These are phyloP conservation scores for Lophochroa leadbeateri DNA, from an alignment of 2,113 vertebrate species.

Conservation along the genomic window DNA sequence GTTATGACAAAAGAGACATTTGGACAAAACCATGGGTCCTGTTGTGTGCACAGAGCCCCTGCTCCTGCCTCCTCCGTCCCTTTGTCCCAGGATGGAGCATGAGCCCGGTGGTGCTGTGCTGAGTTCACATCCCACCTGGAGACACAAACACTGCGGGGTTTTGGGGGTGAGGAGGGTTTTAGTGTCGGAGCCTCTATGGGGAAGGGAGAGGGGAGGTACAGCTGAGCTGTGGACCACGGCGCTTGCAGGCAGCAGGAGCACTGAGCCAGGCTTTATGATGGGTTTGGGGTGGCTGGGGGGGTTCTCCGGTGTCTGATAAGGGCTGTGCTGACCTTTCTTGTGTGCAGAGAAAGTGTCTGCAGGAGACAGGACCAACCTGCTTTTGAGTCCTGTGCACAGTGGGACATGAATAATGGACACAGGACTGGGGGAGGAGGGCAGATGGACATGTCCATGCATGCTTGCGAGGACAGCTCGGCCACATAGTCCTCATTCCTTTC, in stretches of 20 bases:
- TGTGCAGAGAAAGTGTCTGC: neutral
- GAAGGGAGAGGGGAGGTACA: neutral
- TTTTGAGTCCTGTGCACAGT: neutral
- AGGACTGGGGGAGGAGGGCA: neutral
- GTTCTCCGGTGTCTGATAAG: neutral
- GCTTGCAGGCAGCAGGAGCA: rapidly evolving
- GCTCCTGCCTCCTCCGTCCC: neutral
- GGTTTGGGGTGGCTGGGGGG: neutral
- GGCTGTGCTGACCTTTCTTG: neutral
- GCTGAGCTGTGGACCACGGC: neutral
- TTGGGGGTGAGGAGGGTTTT: neutral
- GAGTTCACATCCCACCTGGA: neutral
- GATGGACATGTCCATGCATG: neutral
- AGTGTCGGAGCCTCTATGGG: neutral
- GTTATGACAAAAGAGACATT: neutral
- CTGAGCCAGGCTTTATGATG: rapidly evolving
- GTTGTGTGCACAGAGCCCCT: neutral
- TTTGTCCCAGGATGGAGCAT: neutral
- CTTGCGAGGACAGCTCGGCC: neutral
- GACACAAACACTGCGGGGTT: rapidly evolving
- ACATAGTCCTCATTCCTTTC: slow-evolving; percentile 36
- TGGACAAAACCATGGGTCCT: neutral
- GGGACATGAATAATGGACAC: neutral
- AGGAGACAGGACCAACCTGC: rapidly evolving
- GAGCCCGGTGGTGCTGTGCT: neutral